phyloP scores from a whole-genome alignment of 2,113 vertebrate genomes.

The Hylia prasina region DNA sequence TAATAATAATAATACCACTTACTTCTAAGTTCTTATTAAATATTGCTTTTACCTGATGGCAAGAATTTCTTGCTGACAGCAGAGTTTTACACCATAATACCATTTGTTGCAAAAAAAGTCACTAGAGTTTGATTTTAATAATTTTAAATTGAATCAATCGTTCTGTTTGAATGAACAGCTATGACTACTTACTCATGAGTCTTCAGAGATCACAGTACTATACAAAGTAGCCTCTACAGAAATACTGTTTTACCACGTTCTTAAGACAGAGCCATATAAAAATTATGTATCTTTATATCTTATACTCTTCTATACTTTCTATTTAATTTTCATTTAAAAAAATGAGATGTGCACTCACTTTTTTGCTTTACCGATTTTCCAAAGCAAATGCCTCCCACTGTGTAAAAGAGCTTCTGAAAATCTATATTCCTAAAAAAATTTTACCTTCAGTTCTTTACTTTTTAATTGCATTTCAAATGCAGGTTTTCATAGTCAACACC shows the following conservation, averaged over 20 bases:
- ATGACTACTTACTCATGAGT: not conserved
- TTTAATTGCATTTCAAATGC: not conserved
- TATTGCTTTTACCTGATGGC: not conserved
- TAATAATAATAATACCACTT: not conserved
- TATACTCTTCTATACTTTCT: not conserved
- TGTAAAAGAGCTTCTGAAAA: not conserved
- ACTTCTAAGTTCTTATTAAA: not conserved
- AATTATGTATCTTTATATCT: not conserved
- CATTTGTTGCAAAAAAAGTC: not conserved
- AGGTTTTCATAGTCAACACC: not conserved
- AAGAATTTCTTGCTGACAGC: not conserved
- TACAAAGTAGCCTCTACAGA: not conserved
- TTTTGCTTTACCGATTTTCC: not conserved
- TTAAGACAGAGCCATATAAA: not conserved
- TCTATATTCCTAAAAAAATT: not conserved
- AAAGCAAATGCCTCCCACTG: not conserved
- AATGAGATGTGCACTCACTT: accelerated
- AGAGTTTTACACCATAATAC: not conserved
- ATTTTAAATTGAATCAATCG: not conserved
- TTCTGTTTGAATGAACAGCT: not conserved
- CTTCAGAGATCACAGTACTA: not conserved
- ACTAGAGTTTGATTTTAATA: not conserved
- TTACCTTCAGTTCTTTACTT: not conserved
- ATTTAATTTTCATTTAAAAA: not conserved
- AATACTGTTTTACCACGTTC: not conserved